Percentiles rank a stretch among this genome's conserved stretches.
Conservation (phyloP, 2,113 vertebrate genomes). For the Psilopsiagon aymara region DNA sequence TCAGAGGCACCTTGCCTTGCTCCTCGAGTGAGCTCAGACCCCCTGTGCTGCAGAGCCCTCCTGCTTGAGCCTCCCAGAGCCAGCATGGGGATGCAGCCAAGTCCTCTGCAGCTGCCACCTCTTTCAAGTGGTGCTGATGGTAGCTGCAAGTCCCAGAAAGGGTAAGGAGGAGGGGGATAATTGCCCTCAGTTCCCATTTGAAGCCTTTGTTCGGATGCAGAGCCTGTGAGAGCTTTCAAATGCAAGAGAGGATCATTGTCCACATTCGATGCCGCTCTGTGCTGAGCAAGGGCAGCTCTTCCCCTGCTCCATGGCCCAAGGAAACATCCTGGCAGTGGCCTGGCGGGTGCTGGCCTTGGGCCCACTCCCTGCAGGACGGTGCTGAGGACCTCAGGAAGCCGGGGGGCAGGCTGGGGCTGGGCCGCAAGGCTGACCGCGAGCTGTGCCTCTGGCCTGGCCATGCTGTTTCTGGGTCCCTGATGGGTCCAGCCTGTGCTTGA, state of each 20-base stretch:
- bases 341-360: background rate
- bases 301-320: background rate
- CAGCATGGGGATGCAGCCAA: background rate
- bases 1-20: background rate
- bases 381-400: rapidly evolving
- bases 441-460: background rate
- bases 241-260: background rate
- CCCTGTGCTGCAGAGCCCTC: background rate
- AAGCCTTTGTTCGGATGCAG: background rate
- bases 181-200: background rate
- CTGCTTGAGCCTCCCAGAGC: background rate
- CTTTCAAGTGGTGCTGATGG: background rate
- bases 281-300: background rate
- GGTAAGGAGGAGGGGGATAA: background rate
- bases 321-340: rapidly evolving
- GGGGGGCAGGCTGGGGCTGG: rapidly evolving
- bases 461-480: background rate
- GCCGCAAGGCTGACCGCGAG: background rate
- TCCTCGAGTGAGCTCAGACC: background rate
- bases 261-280: background rate
- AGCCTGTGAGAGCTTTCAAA: background rate
- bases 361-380: rapidly evolving
- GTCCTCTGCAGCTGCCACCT: rapidly evolving
- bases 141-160: background rate
- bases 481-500: background rate